Evolutionary conservation across 1,140 invertebrate genomes (phyloP), one percentile per base, ranked within the genome.

Genomic region (Bombus breviceps): DNA sequence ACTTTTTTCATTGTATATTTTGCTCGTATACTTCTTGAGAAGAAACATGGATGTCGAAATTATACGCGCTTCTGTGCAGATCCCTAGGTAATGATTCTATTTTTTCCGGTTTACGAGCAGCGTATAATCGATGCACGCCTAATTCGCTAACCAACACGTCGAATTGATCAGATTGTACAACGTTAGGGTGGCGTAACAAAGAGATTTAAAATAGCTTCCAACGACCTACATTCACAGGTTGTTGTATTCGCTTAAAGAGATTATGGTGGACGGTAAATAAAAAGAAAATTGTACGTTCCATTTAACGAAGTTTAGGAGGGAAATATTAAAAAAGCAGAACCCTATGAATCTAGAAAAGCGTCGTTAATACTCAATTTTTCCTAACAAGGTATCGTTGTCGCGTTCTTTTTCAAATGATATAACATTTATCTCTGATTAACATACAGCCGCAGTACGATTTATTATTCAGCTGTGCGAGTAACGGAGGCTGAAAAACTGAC

Each of bases 131-230:
- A 79, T 47, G n/a, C 77, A 53, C 64, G 25, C 32, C 32, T 79
- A 79, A 79, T 79, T 68, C 41, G 25, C 13, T 47, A 39, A 78
- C 57, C 28, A 41, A 78, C 77, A 18, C 41, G 34, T 68, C 41
- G 41, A 68, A 79, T 68, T 79, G 64, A 47, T 28, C 77, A 43
- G 41, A 64, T 53, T 12, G 32, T 37, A 68, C 12, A 34, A 28
- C 62, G 62, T 39, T 68, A 53, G 77, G 62, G n/a, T 79, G 62
- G 62, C 68, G 41, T 47, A 79, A 79, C 77, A 79, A 79, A 79
- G 77, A 53, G 77, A 79, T 79, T 79, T 79, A 79, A 79, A 79
- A 79, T 79, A 79, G 62, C 77, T 37, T 79, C 8, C 62, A 68
- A 37, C 62, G 77, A 79, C 77, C 77, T 68, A 79, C 77, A 79